A percentile compares a stretch with the other conserved stretches of the same genome.
These are phyloP conservation scores for Enteromius thamalakanensis DNA, from an alignment of 2,797 vertebrate species.

Conservation along the genomic window DNA sequence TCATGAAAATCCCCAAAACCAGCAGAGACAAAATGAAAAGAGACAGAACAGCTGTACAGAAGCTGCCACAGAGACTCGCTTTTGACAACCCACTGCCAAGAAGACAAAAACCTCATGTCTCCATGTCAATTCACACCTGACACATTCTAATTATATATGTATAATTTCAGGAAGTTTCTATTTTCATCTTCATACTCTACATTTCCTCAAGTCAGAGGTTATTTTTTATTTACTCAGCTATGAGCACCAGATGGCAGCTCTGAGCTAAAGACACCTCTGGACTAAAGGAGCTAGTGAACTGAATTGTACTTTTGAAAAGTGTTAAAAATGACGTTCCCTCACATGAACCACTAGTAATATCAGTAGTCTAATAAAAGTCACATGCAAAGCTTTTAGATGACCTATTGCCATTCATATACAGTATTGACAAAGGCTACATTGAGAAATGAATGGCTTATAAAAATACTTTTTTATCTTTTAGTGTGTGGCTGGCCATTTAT, in stretches of 20 bases:
- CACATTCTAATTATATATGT: constrained; percentile 3
- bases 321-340: background rate
- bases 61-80: background rate
- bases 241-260: constrained; percentile 42
- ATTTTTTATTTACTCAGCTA: background rate
- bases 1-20: constrained; percentile 32
- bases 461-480: background rate
- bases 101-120: constrained; percentile 28
- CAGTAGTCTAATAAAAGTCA: background rate
- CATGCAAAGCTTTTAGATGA: background rate
- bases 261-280: background rate
- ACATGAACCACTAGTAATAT: background rate
- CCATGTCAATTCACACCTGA: constrained; percentile 26
- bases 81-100: constrained; percentile 20
- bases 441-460: background rate
- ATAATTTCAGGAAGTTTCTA: background rate
- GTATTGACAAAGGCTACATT: background rate
- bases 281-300: background rate
- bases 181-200: background rate
- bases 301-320: background rate
- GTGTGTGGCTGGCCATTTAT: background rate
- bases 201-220: background rate
- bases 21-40: constrained; percentile 44
- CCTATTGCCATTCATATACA: background rate
- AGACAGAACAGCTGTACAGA: constrained; percentile 15